A percentile compares a stretch with the other conserved stretches of the same genome.
Conservation (phyloP, 2,888 invertebrate species). For the Diplolepis rosae region DNA sequence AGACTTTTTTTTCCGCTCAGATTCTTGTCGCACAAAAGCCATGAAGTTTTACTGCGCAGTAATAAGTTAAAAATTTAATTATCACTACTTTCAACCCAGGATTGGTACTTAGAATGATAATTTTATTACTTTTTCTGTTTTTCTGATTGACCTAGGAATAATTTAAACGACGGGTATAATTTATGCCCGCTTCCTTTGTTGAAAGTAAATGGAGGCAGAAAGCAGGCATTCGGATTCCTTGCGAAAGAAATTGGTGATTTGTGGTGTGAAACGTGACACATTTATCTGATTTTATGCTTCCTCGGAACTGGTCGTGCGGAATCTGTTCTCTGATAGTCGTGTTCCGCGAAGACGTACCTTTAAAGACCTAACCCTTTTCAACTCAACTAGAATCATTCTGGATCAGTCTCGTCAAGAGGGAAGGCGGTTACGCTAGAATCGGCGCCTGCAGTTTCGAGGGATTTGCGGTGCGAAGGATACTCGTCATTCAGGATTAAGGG, state of each 20-base stretch:
- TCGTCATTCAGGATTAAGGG: conserved; percentile 55
- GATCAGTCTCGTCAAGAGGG: conserved; percentile 22
- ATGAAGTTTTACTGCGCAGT: too few species aligned
- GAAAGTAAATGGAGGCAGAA: conserved; percentile 23
- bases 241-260: conserved; percentile 30
- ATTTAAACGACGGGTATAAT: conserved; percentile 22
- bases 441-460: conserved; percentile 28
- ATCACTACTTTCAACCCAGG: too few species aligned
- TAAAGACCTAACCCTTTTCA: conserved; percentile 29
- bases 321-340: conserved; percentile 18
- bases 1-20: too few species aligned
- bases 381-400: conserved; percentile 26
- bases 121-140: too few species aligned
- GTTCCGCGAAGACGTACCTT: conserved; percentile 14
- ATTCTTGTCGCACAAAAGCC: too few species aligned
- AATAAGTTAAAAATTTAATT: too few species aligned
- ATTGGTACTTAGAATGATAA: too few species aligned
- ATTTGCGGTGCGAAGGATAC: conserved; percentile 44
- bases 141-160: conserved; percentile 5
- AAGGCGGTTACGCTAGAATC: conserved; percentile 22
- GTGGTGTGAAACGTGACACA: conserved; percentile 30
- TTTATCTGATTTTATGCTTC: conserved; percentile 31
- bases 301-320: conserved; percentile 22
- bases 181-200: conserved; percentile 29
- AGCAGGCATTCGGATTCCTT: conserved; percentile 23